phyloP scores from a whole-genome alignment of 2,888 invertebrate genomes.

The Napeogenes sylphis region DNA sequence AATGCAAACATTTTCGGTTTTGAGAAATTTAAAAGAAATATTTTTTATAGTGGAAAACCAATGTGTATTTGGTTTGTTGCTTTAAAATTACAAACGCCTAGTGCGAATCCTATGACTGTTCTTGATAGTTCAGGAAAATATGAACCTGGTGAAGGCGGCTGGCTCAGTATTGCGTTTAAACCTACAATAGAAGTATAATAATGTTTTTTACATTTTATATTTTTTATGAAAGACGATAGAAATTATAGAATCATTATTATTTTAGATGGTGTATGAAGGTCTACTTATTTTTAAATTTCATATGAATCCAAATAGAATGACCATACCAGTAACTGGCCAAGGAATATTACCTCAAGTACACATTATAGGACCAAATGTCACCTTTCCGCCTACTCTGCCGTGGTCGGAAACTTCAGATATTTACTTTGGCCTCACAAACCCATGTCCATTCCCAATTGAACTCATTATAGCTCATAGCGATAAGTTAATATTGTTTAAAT shows the following conservation, averaged over 20 bases:
- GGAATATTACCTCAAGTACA: constrained; percentile 75
- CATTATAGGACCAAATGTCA: constrained; percentile 69
- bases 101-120: constrained; percentile 53
- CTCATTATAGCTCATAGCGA: constrained; percentile 83
- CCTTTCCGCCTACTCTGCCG: constrained; percentile 80
- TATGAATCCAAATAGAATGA: constrained; percentile 69
- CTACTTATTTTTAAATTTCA: constrained; percentile 66
- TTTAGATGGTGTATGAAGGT: constrained; percentile 64
- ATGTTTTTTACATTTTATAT: constrained; percentile 2
- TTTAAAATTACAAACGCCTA: constrained; percentile 51
- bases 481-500: constrained; percentile 59
- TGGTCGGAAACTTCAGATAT: constrained; percentile 78
- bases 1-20: background rate
- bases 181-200: constrained; percentile 65
- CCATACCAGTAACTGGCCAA: constrained; percentile 69
- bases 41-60: constrained; percentile 71
- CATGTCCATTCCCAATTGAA: constrained; percentile 81
- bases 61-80: constrained; percentile 75
- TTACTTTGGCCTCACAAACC: constrained; percentile 80
- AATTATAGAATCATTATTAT: constrained; percentile 8
- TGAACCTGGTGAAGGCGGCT: constrained; percentile 67
- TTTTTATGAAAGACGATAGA: background rate
- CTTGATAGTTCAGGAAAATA: constrained; percentile 67
- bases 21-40: background rate
- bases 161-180: constrained; percentile 77